Percentiles rank a stretch among this genome's conserved stretches.
These are phyloP conservation scores for Sialis fuliginosa DNA, from an alignment of 2,888 invertebrate genomes.

Conservation along the genomic window DNA sequence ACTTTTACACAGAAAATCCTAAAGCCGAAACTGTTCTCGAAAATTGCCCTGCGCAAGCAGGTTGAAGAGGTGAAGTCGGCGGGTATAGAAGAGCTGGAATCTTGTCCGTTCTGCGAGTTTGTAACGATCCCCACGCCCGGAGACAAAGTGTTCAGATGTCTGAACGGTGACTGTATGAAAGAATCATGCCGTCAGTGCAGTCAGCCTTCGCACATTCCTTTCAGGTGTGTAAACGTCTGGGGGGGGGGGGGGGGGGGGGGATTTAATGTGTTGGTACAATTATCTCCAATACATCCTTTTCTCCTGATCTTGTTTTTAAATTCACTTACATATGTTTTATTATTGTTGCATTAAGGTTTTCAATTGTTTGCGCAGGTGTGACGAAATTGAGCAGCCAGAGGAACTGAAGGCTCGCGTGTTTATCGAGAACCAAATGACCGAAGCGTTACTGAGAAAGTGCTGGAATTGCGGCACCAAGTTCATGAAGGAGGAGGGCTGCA, in stretches of 20 bases:
- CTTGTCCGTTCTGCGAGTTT: conserved; percentile 39
- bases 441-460: conserved; percentile 28
- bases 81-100: conserved; percentile 31
- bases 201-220: conserved; percentile 32
- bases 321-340: too few species aligned
- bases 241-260: too few species aligned
- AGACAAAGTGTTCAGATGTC: conserved; percentile 31
- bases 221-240: conserved; percentile 10
- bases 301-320: too few species aligned
- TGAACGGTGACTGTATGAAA: conserved; percentile 35
- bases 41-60: conserved; percentile 28
- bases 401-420: conserved; percentile 24
- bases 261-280: too few species aligned
- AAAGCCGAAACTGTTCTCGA: conserved; percentile 26
- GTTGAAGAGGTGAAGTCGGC: conserved; percentile 31
- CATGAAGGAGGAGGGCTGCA: conserved; percentile 36
- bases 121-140: conserved; percentile 27
- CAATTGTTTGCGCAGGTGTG: conserved; percentile 16
- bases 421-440: conserved; percentile 36
- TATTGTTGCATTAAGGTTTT: too few species aligned
- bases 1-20: conserved; percentile 20
- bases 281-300: too few species aligned
- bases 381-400: conserved; percentile 27
- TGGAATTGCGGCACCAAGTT: conserved; percentile 28
- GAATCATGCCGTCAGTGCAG: conserved; percentile 35